A percentile compares a stretch with the other conserved stretches of the same genome.
phyloP scores from a whole-genome alignment of 2,113 vertebrate species.

The Microcebus jonahi region DNA sequence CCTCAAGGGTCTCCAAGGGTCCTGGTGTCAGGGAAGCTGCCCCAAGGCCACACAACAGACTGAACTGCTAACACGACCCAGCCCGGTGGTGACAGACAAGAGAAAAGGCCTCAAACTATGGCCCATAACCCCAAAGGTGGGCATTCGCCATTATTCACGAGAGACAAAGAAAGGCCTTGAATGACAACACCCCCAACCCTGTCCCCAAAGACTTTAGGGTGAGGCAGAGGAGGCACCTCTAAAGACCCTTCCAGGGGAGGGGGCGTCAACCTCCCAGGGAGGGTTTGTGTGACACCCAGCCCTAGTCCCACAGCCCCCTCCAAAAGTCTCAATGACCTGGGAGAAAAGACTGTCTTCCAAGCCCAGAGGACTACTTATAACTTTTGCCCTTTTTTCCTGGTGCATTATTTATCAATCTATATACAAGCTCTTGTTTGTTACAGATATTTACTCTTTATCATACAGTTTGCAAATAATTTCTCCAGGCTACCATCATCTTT shows the following conservation, averaged over 20 bases:
- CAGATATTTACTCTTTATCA: neutral
- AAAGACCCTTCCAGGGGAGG: neutral
- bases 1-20: slow-evolving; percentile 22
- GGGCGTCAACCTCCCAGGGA: neutral
- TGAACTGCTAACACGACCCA: slow-evolving; percentile 10
- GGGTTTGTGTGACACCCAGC: neutral
- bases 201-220: slow-evolving; percentile 12
- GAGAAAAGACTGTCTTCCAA: slow-evolving; percentile 1
- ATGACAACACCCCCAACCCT: neutral
- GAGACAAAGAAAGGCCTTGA: slow-evolving; percentile 52
- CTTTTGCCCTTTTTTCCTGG: slow-evolving; percentile 26
- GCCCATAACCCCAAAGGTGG: slow-evolving; percentile 30
- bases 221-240: slow-evolving; percentile 33
- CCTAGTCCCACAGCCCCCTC: neutral
- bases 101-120: slow-evolving; percentile 55
- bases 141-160: slow-evolving; percentile 46
- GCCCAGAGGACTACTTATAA: slow-evolving; percentile 1
- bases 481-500: neutral
- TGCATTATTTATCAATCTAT: neutral
- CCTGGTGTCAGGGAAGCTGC: neutral
- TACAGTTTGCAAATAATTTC: neutral
- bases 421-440: neutral
- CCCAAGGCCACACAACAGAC: slow-evolving; percentile 42
- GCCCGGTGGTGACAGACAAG: neutral
- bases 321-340: neutral